Evolutionary conservation across 2,797 vertebrate species (phyloP).

Genomic region (Alectoris magna): DNA sequence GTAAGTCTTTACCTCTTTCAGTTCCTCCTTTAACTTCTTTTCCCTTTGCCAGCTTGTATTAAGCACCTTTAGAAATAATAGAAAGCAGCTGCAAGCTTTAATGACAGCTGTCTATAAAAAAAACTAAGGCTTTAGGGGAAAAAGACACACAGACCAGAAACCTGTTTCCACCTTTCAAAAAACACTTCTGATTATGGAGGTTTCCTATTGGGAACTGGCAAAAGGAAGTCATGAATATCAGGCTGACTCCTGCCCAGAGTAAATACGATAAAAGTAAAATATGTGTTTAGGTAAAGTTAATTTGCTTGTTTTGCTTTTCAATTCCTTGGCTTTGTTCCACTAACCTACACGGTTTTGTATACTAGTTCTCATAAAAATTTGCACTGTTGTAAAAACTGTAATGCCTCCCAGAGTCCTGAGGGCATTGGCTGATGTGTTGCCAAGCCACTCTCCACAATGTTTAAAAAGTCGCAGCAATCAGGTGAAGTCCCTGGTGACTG

Average conservation of each 20-base stretch:
- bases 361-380: neutral
- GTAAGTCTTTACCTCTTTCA: neutral
- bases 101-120: neutral
- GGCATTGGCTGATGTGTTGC: too few relatives aligned
- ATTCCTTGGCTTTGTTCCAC: neutral
- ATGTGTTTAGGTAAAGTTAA: neutral
- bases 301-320: neutral
- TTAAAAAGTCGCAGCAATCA: too few relatives aligned
- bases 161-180: neutral
- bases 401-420: too few relatives aligned
- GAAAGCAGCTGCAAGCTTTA: neutral
- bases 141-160: neutral
- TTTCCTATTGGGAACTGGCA: neutral
- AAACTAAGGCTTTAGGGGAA: accelerated
- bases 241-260: neutral
- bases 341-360: neutral
- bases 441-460: too few relatives aligned
- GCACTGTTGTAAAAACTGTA: too few relatives aligned
- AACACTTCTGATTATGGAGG: neutral
- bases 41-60: neutral
- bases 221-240: neutral
- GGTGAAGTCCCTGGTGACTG: too few relatives aligned
- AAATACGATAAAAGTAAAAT: neutral
- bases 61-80: neutral
- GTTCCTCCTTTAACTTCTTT: neutral